Base-by-base conservation (phyloP, 2,113 vertebrate species). In the Thunnus thynnus region DNA sequence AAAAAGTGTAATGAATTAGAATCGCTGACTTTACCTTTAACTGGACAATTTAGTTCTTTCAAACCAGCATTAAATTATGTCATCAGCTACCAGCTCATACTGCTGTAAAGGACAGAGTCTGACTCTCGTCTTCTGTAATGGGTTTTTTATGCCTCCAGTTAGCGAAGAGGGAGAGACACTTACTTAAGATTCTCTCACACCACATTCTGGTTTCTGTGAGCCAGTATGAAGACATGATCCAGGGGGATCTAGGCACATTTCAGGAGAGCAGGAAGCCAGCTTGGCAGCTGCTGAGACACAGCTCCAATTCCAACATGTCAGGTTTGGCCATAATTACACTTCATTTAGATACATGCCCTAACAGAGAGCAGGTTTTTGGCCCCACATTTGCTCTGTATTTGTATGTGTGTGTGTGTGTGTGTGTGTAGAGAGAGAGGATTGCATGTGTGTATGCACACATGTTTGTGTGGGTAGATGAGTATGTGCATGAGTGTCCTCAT, bases 271-370 rank as follows among this genome's bases (percentile, higher is more conserved):
- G 86, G 84, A 90, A 86, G 80, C 75, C 76, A 64, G 52, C 9
- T 88, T 89, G 83, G 81, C 90, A 89, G 86, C 64, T 83, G 71
- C 86, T 72, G 62, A 80, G 70, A 79, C 64, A 32, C 69, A n/a
- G 72, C 68, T 88, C 82, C 72, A 74, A 64, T 86, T 90, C 78
- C 83, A 84, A 70, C 62, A 82, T 88, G 89, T 91, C 90, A 90
- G 82, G 80, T 68, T 64, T 72, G 72, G 10, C 84, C 71, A 17
- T 90, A 87, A 87, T 92, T 93, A 85, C 88, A 88, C 89, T 86
- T 91, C 84, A 82, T 87, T 93, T 80, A 83, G 83, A 90, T 88
- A 82, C 16, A 1, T 50, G 68, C 72, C 56, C 76, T 87, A 84
- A 86, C 88, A 83, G 70, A 81, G 82, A 89, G 86, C 88, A 89